Base-by-base conservation (phyloP, 1,140 invertebrate species). In the Euborellia annulipes region DNA sequence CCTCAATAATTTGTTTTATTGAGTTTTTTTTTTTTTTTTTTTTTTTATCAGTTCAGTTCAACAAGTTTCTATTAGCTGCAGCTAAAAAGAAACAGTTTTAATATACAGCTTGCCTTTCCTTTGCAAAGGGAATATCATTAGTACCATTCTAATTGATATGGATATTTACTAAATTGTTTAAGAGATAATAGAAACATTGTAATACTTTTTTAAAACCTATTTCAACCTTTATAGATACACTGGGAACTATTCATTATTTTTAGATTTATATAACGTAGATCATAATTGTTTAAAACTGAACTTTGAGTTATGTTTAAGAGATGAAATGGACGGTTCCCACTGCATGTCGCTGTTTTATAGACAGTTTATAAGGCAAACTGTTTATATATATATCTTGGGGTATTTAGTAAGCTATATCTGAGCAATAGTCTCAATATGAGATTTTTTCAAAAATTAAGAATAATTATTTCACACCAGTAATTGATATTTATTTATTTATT, bases 321-420 rank as follows among this genome's bases (percentile, higher is more conserved):
- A 36, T 45, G 27, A 45, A 45, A 34, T 45, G 43, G 43, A 45
- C 43, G 43, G 43, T 45, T 45, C 43, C 43, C 43, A 45, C 34
- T 45, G 34, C 22, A 45, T 38, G 36, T 45, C 7, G 17, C 43
- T 45, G 23, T 41, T 45, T 27, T 6, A 27, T 27, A 27, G 23
- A 30, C 43, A 45, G 43, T 45, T 45, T 34, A 45, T 45, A 46
- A 46, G 45, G 45, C 45, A 46, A 46, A 46, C 45, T 41, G 45
- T 39, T 39, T 22, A 46, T 41, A 37, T 40, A 21, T 37, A 40
- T 27, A 27, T 27, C 23, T 27, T 27, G 23, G 23, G 23, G 23
- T 27, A 27, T 27, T 27, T 27, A 27, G 4, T 27, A 27, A 27
- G 23, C 36, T 16, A 20, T 45, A 19, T 37, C 38, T 46, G 34